These are phyloP conservation scores for Typhlichthys subterraneus DNA, from an alignment of 2,797 vertebrate genomes.

Conservation along the genomic window DNA sequence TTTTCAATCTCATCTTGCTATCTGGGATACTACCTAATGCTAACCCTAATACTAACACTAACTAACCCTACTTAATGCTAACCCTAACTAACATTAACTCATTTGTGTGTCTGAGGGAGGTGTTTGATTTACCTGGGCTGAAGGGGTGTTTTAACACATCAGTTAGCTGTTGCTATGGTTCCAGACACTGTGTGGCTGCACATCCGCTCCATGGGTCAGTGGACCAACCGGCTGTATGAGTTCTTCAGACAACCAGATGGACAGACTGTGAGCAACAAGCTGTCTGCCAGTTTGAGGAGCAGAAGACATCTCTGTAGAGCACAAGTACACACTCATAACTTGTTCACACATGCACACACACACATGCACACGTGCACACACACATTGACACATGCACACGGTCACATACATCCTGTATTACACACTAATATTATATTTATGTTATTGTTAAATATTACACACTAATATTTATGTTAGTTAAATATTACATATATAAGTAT, in stretches of 20 bases:
- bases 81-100: no score
- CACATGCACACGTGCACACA: neutral
- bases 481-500: no score
- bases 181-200: conserved; percentile 88
- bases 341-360: neutral
- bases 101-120: neutral
- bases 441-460: no score
- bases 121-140: no score
- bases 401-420: neutral
- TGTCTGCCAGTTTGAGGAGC: conserved; percentile 68
- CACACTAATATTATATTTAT: neutral
- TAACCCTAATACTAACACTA: no score
- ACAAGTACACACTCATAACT: conserved; percentile 62
- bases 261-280: conserved; percentile 27
- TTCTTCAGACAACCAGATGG: conserved; percentile 75
- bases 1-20: no score
- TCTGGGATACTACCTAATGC: no score
- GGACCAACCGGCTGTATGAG: conserved; percentile 87
- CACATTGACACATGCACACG: neutral
- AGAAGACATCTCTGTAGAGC: conserved; percentile 25
- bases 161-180: neutral
- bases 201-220: conserved; percentile 87
- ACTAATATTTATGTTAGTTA: no score
- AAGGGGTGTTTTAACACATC: no score
- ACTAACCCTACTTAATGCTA: no score